A percentile compares a stretch with the other conserved stretches of the same genome.
Conservation (phyloP, 2,113 vertebrate genomes). For the Ia io region DNA sequence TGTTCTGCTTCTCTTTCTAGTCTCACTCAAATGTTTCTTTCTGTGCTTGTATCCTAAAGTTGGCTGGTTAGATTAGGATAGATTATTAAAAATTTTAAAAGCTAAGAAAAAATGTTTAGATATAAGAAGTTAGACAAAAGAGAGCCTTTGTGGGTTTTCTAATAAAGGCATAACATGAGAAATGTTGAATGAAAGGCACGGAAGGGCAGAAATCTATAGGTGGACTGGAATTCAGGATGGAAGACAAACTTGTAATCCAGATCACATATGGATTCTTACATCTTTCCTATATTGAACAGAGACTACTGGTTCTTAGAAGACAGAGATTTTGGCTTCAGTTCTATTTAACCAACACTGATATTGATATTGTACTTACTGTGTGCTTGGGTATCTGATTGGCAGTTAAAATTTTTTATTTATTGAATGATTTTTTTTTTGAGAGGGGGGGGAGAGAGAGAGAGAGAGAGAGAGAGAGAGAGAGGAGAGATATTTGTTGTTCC, state of each 20-base stretch:
- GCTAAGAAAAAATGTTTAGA: not conserved
- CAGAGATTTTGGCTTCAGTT: not conserved
- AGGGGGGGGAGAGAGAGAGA: too few species aligned
- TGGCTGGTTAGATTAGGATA: not conserved
- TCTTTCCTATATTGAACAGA: not conserved
- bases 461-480: too few species aligned
- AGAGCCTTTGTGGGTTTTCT: not conserved
- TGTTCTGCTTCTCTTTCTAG: not conserved
- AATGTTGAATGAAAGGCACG: not conserved
- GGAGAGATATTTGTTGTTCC: not conserved
- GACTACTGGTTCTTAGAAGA: not conserved
- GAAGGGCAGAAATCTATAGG: not conserved
- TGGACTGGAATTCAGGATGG: not conserved
- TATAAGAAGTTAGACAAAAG: not conserved
- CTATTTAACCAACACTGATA: not conserved
- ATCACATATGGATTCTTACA: not conserved
- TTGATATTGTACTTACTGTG: not conserved
- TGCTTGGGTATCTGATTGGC: not conserved
- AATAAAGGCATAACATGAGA: not conserved
- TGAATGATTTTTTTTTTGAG: not conserved
- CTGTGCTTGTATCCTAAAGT: not conserved
- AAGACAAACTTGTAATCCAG: not conserved
- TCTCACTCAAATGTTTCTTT: not conserved
- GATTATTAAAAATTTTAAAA: not conserved
- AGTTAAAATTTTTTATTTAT: not conserved